phyloP scores from a whole-genome alignment of 1,140 invertebrate species.

The Caenorhabditis remanei region DNA sequence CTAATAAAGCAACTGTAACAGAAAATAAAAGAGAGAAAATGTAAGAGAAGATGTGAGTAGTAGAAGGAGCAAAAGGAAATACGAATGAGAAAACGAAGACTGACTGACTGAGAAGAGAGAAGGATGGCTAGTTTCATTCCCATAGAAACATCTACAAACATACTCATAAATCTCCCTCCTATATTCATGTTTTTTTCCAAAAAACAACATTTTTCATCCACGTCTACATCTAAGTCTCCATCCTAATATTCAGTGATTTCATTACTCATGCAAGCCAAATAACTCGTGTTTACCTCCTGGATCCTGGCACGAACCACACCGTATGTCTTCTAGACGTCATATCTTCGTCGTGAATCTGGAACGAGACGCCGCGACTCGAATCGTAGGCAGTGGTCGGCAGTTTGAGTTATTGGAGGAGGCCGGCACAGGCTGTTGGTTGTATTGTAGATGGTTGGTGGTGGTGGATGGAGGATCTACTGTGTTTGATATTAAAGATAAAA shows the following conservation, averaged over 20 bases:
- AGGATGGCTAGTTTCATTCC: neutral
- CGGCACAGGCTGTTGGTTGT: neutral
- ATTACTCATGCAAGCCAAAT: neutral
- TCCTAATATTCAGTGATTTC: neutral
- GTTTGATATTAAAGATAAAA: neutral
- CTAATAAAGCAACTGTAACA: neutral
- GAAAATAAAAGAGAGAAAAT: neutral
- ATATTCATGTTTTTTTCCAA: neutral
- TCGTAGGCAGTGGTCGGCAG: slow-evolving; percentile 51
- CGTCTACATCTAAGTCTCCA: neutral
- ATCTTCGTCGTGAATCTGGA: slow-evolving; percentile 50
- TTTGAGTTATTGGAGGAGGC: slow-evolving; percentile 22
- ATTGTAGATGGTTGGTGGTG: neutral
- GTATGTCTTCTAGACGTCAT: slow-evolving; percentile 55
- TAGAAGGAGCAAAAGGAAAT: neutral
- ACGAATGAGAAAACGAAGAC: neutral
- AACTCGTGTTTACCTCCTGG: slow-evolving; percentile 16
- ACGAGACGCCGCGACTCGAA: slow-evolving; percentile 38
- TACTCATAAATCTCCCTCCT: neutral
- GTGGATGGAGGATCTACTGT: slow-evolving; percentile 18
- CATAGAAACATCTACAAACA: slow-evolving; percentile 40
- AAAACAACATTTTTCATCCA: neutral
- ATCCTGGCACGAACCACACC: slow-evolving; percentile 46
- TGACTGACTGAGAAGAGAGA: neutral
- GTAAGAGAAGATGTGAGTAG: neutral